A percentile compares a stretch with the other conserved stretches of the same genome.
These are phyloP conservation scores for Nannoperca australis DNA, from an alignment of 2,797 vertebrate species.

Conservation along the genomic window DNA sequence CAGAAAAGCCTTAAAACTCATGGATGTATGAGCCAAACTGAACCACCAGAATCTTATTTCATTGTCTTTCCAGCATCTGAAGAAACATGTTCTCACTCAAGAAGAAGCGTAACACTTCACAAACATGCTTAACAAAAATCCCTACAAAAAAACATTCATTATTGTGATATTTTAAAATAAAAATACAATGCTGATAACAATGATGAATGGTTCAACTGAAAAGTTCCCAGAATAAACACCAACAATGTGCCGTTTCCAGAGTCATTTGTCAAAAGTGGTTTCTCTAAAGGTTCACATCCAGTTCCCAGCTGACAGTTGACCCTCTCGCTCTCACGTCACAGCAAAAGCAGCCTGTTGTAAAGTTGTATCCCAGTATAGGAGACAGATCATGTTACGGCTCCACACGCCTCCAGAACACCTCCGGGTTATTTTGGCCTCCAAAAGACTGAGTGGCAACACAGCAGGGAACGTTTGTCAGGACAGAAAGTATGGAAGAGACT, in stretches of 20 bases:
- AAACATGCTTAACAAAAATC: no score
- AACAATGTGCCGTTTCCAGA: neutral
- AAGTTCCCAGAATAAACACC: neutral
- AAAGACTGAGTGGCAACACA: conserved; percentile 26
- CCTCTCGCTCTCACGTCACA: conserved; percentile 43
- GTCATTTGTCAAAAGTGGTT: conserved; percentile 13
- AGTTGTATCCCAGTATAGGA: conserved; percentile 58
- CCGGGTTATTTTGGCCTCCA: conserved; percentile 55
- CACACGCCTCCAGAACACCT: conserved; percentile 52
- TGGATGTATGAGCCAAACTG: neutral
- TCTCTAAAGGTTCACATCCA: conserved; percentile 38
- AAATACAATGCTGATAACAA: neutral
- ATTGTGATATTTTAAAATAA: neutral
- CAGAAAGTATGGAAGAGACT: neutral
- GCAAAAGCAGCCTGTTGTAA: conserved; percentile 64
- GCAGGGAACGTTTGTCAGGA: neutral
- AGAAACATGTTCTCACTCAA: neutral
- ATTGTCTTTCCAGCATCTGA: neutral
- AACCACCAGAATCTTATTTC: neutral
- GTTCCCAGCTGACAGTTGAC: conserved; percentile 31
- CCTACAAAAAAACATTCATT: no score
- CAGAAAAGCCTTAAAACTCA: neutral
- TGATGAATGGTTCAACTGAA: neutral
- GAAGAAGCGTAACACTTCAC: no score
- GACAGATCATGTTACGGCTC: conserved; percentile 61